Conservation (phyloP, 35 echinoderm and acorn worm species). For the Lytechinus pictus region DNA sequence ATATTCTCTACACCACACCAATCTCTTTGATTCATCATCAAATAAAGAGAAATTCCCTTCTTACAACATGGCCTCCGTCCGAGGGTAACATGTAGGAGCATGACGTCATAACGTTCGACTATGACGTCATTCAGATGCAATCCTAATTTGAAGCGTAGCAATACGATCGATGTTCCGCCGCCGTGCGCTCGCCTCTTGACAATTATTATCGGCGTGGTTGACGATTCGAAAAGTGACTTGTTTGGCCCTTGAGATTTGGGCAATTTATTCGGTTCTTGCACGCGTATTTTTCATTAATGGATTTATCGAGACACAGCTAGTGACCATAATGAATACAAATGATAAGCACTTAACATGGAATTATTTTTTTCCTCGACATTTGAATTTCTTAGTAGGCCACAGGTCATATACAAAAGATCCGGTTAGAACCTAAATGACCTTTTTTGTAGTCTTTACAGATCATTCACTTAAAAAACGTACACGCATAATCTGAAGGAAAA, state of each 20-base stretch:
- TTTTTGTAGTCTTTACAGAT: too few species aligned
- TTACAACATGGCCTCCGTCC: neutral
- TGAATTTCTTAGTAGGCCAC: neutral
- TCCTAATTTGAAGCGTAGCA: neutral
- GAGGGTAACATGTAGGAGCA: neutral
- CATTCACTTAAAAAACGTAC: too few species aligned
- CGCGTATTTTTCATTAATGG: neutral
- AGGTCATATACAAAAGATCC: too few species aligned
- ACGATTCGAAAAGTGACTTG: neutral
- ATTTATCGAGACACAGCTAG: neutral
- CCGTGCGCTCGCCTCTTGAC: neutral
- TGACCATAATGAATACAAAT: neutral
- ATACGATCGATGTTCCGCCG: neutral
- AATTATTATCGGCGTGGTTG: neutral
- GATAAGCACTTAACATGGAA: neutral
- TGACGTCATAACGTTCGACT: neutral
- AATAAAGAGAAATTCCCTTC: neutral
- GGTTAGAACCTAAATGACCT: too few species aligned
- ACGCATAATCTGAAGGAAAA: too few species aligned
- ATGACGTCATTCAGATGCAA: neutral
- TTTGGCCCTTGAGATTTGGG: neutral
- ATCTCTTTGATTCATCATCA: neutral
- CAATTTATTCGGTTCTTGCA: neutral
- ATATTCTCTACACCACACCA: neutral
- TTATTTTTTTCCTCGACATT: neutral